Evolutionary conservation across 1,140 invertebrate genomes (phyloP), one percentile per base, ranked within the genome.

Genomic region (Brachionus sp.): DNA sequence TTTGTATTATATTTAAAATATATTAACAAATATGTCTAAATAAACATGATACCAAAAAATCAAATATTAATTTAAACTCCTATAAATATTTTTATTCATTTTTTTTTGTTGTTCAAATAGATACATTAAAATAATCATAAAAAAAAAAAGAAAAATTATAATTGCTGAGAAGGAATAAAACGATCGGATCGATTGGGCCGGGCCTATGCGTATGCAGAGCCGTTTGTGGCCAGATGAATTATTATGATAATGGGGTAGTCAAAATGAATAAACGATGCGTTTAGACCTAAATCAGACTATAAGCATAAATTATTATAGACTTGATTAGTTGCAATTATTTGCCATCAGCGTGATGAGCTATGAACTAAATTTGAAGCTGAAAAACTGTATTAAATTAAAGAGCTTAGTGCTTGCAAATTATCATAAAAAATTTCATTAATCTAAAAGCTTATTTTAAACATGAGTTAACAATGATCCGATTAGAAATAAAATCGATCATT

Each of bases 391-490:
- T 57, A 57, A 57, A 57, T 19, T 57, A 57, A 57, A 57, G 50
- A 57, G 50, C 50, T 57, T 57, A 57, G 50, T 57, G 50, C 50
- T 57, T 57, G 16, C 50, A 57, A 57, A 57, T 57, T 57, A 57
- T 57, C 50, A 57, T 57, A 57, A 57, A 57, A 57, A 19, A 57
- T 57, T 57, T 57, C 50, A 23, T 23, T 57, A 57, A 57, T 57
- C 50, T 57, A 16, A 57, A 57, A 57, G 16, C 50, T 57, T 57
- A 25, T 57, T 57, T 57, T 9, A 57, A 10, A 57, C 50, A 57
- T 57, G 50, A 57, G 50, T 57, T 57, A 57, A 57, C 50, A 57
- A 57, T 57, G 50, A 57, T 57, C 50, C 50, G 50, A 57, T 57
- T 57, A 57, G 29, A 29, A 57, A 57, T 23, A 57, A 57, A 57